phyloP scores from a whole-genome alignment of 2,113 vertebrate genomes.

The Physeter macrocephalus region DNA sequence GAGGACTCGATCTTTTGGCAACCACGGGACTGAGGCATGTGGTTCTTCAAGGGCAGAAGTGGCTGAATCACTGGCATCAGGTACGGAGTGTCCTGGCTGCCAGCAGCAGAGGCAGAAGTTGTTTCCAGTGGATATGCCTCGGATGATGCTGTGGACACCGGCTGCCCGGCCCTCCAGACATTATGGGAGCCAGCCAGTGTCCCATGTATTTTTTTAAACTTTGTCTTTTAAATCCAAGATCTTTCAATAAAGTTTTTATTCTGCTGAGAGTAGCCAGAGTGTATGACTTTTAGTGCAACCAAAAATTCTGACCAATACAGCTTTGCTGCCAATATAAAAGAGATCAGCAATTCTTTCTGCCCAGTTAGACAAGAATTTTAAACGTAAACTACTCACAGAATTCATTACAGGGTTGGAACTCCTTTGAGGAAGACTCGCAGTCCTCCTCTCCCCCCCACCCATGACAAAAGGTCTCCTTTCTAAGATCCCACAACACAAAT shows the following conservation, averaged over 20 bases:
- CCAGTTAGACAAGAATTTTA: neutral
- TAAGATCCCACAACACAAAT: neutral
- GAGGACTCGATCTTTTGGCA: fast-evolving
- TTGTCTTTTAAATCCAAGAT: neutral
- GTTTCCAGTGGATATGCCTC: neutral
- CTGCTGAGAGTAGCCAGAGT: neutral
- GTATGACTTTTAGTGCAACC: neutral
- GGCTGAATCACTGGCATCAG: too few relatives aligned
- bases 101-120: neutral
- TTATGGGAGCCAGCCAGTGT: neutral
- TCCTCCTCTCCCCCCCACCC: neutral
- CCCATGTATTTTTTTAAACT: too few relatives aligned
- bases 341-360: neutral
- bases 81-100: too few relatives aligned
- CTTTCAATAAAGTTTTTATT: neutral
- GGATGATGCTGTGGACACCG: fast-evolving
- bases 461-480: neutral
- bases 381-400: neutral
- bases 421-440: fast-evolving
- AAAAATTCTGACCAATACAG: neutral
- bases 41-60: neutral
- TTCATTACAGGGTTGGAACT: neutral
- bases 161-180: neutral
- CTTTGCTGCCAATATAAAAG: neutral
- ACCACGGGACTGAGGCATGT: fast-evolving